phyloP scores from a whole-genome alignment of 2,888 invertebrate genomes.

The Tenthredo mesomela region DNA sequence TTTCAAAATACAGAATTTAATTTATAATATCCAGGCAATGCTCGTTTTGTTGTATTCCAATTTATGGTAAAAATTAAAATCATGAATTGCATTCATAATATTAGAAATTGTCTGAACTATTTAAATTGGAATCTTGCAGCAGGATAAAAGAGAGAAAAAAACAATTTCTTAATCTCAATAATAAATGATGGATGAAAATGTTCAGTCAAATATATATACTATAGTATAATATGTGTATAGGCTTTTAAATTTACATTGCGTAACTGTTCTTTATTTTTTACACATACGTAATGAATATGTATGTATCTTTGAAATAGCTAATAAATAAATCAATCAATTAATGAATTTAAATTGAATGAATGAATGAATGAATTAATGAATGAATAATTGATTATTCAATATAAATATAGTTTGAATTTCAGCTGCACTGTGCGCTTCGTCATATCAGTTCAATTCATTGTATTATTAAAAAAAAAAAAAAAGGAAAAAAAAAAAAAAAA shows the following conservation, averaged over 20 bases:
- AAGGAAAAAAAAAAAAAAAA: background rate
- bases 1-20: background rate
- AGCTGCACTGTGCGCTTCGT: conserved; percentile 37
- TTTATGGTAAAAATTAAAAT: background rate
- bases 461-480: background rate
- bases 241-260: background rate
- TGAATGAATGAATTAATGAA: background rate
- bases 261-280: conserved; percentile 1
- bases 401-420: conserved; percentile 7
- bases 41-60: background rate
- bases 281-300: background rate
- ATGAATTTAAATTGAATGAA: too few species aligned
- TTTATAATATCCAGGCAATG: background rate
- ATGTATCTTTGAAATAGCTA: background rate
- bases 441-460: background rate
- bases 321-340: background rate
- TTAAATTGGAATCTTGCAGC: background rate
- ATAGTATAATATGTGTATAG: background rate
- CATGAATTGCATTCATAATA: background rate
- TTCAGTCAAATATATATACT: background rate
- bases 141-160: background rate
- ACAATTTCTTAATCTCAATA: background rate
- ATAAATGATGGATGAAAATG: conserved; percentile 7
- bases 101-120: background rate
- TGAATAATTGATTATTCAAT: background rate